These are phyloP conservation scores for Nomada fabriciana DNA, from an alignment of 2,888 invertebrate species.

Conservation along the genomic window DNA sequence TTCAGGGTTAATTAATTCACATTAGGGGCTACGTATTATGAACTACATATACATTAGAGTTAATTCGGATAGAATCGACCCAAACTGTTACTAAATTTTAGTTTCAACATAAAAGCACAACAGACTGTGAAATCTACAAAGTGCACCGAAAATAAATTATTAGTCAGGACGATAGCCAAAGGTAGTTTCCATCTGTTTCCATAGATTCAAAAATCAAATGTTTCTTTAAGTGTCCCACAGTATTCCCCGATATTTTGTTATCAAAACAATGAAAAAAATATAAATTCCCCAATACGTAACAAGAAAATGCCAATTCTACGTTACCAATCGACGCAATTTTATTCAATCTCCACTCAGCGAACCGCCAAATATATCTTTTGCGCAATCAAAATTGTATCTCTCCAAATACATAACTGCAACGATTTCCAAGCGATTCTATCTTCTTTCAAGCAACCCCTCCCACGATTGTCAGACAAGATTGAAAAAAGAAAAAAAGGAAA, in stretches of 20 bases:
- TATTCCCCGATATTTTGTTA: no score
- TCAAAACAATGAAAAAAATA: no score
- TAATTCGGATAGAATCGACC: slow-evolving; percentile 12
- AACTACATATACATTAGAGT: background rate
- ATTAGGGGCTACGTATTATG: slow-evolving; percentile 18
- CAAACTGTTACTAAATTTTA: slow-evolving; percentile 10
- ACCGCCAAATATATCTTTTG: no score
- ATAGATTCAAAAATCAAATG: background rate
- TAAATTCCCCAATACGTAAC: no score
- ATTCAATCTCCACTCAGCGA: no score
- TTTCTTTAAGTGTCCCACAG: no score
- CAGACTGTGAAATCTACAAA: background rate
- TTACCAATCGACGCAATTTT: no score
- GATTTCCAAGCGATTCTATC: background rate
- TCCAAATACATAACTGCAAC: no score
- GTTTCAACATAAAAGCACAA: background rate
- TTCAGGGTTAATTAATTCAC: slow-evolving; percentile 30
- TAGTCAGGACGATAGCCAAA: background rate
- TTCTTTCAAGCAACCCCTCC: background rate
- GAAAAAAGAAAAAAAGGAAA: background rate
- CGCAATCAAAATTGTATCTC: no score
- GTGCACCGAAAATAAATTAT: background rate
- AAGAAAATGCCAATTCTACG: no score
- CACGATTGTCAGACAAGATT: background rate
- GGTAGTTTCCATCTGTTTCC: background rate